Base-by-base conservation (phyloP, 1,140 invertebrate genomes). In the Chironomus striatipennis region DNA sequence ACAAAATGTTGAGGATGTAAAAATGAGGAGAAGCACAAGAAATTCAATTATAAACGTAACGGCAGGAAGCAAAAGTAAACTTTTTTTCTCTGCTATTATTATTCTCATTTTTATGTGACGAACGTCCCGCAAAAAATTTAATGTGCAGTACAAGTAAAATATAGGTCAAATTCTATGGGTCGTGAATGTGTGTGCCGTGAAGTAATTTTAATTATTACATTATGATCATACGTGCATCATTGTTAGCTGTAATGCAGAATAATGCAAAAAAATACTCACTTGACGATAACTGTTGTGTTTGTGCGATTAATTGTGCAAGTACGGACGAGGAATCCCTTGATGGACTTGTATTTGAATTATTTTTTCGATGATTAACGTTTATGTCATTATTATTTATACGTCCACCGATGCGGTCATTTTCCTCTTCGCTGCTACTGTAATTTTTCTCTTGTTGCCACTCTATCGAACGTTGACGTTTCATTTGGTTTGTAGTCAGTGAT, bases 391-490 rank as follows among this genome's bases (percentile, higher is more conserved):
- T 10, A 76, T 77, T 17, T 57, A 57, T 15, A 5, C 86, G 85
- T 73, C 83, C 81, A 34, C 24, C 24, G 42, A 82, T 81, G 57
- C 84, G 83, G 73, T 87, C 85, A 74, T 87, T 86, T 77, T 88
- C 87, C 74, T 88, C 87, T 77, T 85, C 84, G 77, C 87, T 88
- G 78, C 86, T 87, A 76, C 86, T 87, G 77, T 86, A 86, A 42
- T 84, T 83, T 77, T 86, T 83, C 75, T 86, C 84, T 78, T 87
- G 86, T 75, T 87, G 83, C 87, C 87, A 88, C 80, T 88, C 87
- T 67, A 87, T 83, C 76, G 87, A 88, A 64, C 87, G 82, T 78
- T 88, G 87, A 65, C 87, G 83, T 75, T 86, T 82, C 83, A 88
- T 77, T 73, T 81, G 79, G 43, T 81, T 77, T 9, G 77, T 78